Evolutionary conservation across 2,113 vertebrate species (phyloP).

Genomic region (Cryptoleucopteryx plumbea): DNA sequence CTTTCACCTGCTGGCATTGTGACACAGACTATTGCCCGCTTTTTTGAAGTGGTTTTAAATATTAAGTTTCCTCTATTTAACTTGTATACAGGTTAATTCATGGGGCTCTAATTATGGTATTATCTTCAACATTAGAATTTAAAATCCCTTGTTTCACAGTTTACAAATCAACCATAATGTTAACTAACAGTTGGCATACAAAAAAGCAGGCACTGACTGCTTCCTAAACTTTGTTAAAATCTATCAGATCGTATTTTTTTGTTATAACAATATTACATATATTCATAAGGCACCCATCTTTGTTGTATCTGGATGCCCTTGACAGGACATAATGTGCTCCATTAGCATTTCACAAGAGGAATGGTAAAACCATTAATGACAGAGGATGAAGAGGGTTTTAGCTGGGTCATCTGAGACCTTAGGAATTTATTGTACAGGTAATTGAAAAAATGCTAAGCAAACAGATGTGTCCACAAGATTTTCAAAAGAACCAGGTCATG

Average conservation of each 20-base stretch:
- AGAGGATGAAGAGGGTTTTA: not conserved
- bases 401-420: not conserved
- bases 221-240: not conserved
- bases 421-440: not conserved
- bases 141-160: not conserved
- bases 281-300: not conserved
- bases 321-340: not conserved
- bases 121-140: not conserved
- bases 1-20: not conserved
- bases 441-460: not conserved
- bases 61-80: not conserved
- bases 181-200: not conserved
- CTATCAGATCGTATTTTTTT: not conserved
- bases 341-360: not conserved
- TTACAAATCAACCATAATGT: not conserved
- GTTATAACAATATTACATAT: not conserved
- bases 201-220: not conserved
- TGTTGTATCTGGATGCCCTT: not conserved
- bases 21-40: not conserved
- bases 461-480: not conserved
- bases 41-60: not conserved
- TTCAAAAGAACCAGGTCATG: not conserved
- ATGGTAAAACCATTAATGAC: not conserved
- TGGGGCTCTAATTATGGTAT: not conserved
- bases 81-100: not conserved